These are phyloP conservation scores for Bradynema listronoti DNA, from an alignment of 1,140 invertebrate genomes.

Conservation along the genomic window DNA sequence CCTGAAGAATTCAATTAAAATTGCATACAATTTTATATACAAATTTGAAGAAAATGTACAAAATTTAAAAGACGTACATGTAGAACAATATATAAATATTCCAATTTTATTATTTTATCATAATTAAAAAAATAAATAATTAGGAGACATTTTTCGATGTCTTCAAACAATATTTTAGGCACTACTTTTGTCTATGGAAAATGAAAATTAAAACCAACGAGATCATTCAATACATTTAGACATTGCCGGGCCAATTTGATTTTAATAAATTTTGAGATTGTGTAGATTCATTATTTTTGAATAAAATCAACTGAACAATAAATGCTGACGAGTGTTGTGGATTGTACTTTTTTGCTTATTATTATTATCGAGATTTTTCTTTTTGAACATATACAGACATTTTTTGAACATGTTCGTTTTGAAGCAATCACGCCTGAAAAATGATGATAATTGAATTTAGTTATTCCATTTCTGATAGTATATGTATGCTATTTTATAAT, in stretches of 20 bases:
- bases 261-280: too few relatives aligned
- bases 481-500: neutral
- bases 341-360: too few relatives aligned
- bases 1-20: too few relatives aligned
- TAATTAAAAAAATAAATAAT: neutral
- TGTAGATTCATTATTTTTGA: too few relatives aligned
- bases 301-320: too few relatives aligned
- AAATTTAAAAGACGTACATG: neutral
- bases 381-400: slow-evolving; percentile 39
- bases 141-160: neutral
- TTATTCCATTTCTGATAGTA: slow-evolving; percentile 13
- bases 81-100: neutral
- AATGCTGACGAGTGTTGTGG: too few relatives aligned
- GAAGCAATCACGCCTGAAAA: slow-evolving; percentile 47
- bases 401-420: slow-evolving; percentile 39
- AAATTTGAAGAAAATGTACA: slow-evolving; percentile 1
- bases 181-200: neutral
- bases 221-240: too few relatives aligned
- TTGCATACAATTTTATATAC: too few relatives aligned
- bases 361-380: neutral
- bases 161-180: neutral
- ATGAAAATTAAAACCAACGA: too few relatives aligned
- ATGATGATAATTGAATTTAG: slow-evolving; percentile 25
- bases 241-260: too few relatives aligned
- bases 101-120: neutral